These are phyloP conservation scores for Polypedilum vanderplanki DNA, from an alignment of 1,140 invertebrate genomes.

Conservation along the genomic window DNA sequence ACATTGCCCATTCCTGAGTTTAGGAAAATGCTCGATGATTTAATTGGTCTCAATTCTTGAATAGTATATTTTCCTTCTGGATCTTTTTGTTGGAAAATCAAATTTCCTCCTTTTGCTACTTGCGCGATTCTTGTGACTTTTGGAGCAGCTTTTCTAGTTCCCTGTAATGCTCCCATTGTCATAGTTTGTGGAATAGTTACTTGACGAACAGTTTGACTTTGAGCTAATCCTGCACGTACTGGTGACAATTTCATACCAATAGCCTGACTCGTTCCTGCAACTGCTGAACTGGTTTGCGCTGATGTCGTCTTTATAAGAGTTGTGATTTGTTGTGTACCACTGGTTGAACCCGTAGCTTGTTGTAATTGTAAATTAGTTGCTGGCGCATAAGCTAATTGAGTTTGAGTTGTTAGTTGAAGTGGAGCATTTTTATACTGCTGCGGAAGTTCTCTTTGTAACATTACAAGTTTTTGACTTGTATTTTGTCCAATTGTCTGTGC, in stretches of 20 bases:
- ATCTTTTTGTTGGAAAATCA: constrained; percentile 48
- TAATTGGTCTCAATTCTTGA: constrained; percentile 56
- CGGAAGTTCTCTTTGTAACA: constrained; percentile 63
- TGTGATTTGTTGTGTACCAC: neutral
- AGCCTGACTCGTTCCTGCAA: neutral
- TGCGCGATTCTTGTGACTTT: constrained; percentile 37
- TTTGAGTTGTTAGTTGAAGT: constrained; percentile 45
- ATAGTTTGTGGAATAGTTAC: constrained; percentile 18
- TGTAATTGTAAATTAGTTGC: neutral
- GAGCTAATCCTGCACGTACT: neutral
- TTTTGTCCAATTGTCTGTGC: constrained; percentile 49
- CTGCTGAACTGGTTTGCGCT: neutral
- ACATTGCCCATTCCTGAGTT: constrained; percentile 42
- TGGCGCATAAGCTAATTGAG: constrained; percentile 34
- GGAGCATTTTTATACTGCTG: constrained; percentile 53
- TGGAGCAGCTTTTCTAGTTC: constrained; percentile 40
- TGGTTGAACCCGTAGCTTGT: constrained; percentile 1
- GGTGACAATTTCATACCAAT: constrained; percentile 10
- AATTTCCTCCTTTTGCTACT: constrained; percentile 38
- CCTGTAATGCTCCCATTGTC: constrained; percentile 35
- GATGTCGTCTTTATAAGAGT: neutral
- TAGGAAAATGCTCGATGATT: constrained; percentile 37
- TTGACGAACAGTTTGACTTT: constrained; percentile 15
- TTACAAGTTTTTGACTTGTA: constrained; percentile 57
- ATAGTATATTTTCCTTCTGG: constrained; percentile 59